A percentile compares a stretch with the other conserved stretches of the same genome.
These are phyloP conservation scores for Drosophila grimshawi DNA, from an alignment of 1,140 invertebrate genomes.

Conservation along the genomic window DNA sequence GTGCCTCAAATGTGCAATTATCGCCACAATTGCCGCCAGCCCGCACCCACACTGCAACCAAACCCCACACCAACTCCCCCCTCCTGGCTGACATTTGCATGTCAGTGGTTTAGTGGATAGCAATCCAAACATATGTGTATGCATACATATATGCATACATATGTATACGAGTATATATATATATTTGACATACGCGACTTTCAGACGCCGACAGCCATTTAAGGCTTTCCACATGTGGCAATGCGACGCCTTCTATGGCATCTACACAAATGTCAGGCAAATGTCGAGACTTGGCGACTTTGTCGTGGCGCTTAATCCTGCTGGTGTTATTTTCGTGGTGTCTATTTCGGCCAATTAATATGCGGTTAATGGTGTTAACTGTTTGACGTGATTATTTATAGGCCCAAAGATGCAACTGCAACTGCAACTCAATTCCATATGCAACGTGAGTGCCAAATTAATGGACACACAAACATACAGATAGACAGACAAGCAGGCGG, in stretches of 20 bases:
- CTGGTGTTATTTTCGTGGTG: conserved; percentile 37
- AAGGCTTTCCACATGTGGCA: conserved; percentile 45
- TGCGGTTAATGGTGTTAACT: conserved; percentile 80
- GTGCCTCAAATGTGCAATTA: conserved; percentile 61
- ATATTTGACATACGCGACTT: conserved; percentile 39
- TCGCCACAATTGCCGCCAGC: conserved; percentile 34
- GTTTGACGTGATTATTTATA: conserved; percentile 76
- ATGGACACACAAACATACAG: conserved; percentile 26
- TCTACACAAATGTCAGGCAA: conserved; percentile 59
- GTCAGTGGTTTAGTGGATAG: conserved; percentile 2
- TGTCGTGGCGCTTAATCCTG: conserved; percentile 53
- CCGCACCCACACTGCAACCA: not conserved
- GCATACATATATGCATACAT: not conserved
- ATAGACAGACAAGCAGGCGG: conserved; percentile 6
- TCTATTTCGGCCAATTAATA: conserved; percentile 82
- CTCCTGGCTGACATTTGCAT: conserved; percentile 38
- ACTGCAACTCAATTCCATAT: conserved; percentile 68
- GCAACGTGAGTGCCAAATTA: conserved; percentile 57
- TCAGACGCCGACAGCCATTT: conserved; percentile 53
- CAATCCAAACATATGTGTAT: not conserved
- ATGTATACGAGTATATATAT: conserved; percentile 2
- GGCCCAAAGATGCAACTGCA: conserved; percentile 70
- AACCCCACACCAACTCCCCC: not conserved
- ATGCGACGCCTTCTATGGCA: conserved; percentile 46
- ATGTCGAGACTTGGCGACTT: conserved; percentile 51